phyloP scores from a whole-genome alignment of 2,797 vertebrate genomes.

The Bradypodion ventrale region DNA sequence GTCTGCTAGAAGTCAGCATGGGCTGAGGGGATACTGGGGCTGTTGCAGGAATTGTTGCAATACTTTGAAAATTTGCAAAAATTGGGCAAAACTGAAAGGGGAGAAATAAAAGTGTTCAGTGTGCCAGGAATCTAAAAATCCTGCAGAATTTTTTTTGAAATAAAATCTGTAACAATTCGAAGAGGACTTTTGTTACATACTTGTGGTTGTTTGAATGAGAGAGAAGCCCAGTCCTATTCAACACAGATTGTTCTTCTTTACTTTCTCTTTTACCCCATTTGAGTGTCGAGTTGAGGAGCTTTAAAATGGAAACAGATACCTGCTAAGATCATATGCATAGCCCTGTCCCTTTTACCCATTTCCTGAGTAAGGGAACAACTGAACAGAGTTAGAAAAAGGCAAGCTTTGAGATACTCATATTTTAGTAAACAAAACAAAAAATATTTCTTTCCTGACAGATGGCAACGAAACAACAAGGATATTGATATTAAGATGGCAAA shows the following conservation, averaged over 20 bases:
- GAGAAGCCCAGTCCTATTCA: background rate
- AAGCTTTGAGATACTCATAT: background rate
- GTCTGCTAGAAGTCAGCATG: background rate
- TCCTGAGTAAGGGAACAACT: background rate
- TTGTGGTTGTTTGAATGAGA: background rate
- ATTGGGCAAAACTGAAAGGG: background rate
- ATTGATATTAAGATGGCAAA: slow-evolving; percentile 79
- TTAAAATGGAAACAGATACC: background rate
- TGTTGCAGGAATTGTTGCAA: background rate
- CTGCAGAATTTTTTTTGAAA: no score
- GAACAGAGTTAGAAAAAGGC: background rate
- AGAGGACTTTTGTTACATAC: no score
- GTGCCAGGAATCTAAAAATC: no score
- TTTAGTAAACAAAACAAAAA: slow-evolving; percentile 16
- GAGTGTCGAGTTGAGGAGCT: no score
- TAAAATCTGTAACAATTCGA: no score
- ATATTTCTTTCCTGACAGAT: slow-evolving; percentile 76
- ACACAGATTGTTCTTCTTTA: no score
- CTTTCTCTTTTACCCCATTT: no score
- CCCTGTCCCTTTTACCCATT: background rate
- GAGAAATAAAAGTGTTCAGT: no score
- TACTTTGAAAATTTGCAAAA: background rate
- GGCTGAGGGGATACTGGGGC: background rate
- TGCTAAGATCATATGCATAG: background rate
- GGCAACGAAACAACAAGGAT: slow-evolving; percentile 84